Conservation (phyloP, 2,888 invertebrate genomes). For the Elmis aenea region DNA sequence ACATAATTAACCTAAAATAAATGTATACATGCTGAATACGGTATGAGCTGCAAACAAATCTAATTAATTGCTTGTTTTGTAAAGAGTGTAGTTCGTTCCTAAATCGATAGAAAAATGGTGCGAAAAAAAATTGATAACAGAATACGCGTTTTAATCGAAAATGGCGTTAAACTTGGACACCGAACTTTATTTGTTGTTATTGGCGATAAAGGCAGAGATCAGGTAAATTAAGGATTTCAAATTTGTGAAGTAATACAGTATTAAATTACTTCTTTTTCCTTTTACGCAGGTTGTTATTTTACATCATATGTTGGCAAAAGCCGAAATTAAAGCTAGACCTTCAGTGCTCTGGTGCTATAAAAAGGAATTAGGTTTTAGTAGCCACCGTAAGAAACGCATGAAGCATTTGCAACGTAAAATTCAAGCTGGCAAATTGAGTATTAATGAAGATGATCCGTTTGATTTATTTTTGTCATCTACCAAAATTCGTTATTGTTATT, state of each 20-base stretch:
- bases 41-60: too few relatives aligned
- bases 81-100: not conserved
- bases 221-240: slow-evolving; percentile 52
- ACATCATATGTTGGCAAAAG: slow-evolving; percentile 96
- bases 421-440: slow-evolving; percentile 78
- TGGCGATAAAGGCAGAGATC: slow-evolving; percentile 93
- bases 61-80: not conserved
- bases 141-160: slow-evolving; percentile 92
- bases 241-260: slow-evolving; percentile 1
- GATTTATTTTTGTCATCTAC: slow-evolving; percentile 94
- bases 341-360: slow-evolving; percentile 99
- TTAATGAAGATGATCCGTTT: slow-evolving; percentile 94
- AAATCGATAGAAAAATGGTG: slow-evolving; percentile 60
- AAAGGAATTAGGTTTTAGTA: slow-evolving; percentile 58
- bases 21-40: too few relatives aligned
- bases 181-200: slow-evolving; percentile 92
- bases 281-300: slow-evolving; percentile 79
- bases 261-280: slow-evolving; percentile 12
- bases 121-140: slow-evolving; percentile 96
- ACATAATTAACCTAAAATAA: too few relatives aligned
- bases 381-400: slow-evolving; percentile 90
- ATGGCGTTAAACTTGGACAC: slow-evolving; percentile 87
- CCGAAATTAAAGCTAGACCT: slow-evolving; percentile 87
- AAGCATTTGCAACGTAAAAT: slow-evolving; percentile 78
- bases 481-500: slow-evolving; percentile 95